Evolutionary conservation across 2,113 vertebrate species (phyloP).

Genomic region (Chloropsis hardwickii): DNA sequence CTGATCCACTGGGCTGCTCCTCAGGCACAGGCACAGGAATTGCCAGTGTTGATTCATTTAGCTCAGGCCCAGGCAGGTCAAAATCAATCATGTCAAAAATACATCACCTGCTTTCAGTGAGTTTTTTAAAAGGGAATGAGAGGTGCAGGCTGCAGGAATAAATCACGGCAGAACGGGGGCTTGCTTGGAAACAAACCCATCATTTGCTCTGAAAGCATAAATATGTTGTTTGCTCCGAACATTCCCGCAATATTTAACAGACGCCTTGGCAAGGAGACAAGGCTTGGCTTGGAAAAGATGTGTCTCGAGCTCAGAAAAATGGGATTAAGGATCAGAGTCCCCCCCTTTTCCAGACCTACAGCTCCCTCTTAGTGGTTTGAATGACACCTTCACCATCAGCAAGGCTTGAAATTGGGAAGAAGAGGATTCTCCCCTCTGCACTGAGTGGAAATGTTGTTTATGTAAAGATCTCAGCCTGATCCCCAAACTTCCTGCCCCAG

Average conservation of each 20-base stretch:
- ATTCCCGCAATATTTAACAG: slow-evolving; percentile 1
- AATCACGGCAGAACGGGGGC: slow-evolving; percentile 58
- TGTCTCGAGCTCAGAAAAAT: neutral
- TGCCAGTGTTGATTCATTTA: slow-evolving; percentile 66
- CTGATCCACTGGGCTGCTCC: slow-evolving; percentile 16
- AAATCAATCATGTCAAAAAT: slow-evolving; percentile 76
- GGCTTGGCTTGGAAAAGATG: neutral
- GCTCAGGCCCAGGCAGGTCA: slow-evolving; percentile 68
- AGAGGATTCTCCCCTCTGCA: neutral
- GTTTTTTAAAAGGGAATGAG: slow-evolving; percentile 32
- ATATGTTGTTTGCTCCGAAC: slow-evolving; percentile 12
- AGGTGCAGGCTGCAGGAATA: slow-evolving; percentile 57
- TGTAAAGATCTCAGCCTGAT: neutral
- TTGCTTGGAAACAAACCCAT: slow-evolving; percentile 61
- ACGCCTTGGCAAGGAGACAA: neutral
- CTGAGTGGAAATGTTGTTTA: neutral
- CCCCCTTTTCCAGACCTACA: neutral
- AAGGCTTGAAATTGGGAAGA: neutral
- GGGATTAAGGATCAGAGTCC: neutral
- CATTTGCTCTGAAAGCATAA: slow-evolving; percentile 40
- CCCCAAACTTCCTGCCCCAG: neutral
- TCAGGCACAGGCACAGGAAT: slow-evolving; percentile 36
- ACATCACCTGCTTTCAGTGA: slow-evolving; percentile 63
- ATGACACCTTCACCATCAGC: neutral
- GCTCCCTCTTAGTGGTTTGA: neutral